Conservation (phyloP, 2,888 invertebrate genomes). For the Coenonympha glycerion region DNA sequence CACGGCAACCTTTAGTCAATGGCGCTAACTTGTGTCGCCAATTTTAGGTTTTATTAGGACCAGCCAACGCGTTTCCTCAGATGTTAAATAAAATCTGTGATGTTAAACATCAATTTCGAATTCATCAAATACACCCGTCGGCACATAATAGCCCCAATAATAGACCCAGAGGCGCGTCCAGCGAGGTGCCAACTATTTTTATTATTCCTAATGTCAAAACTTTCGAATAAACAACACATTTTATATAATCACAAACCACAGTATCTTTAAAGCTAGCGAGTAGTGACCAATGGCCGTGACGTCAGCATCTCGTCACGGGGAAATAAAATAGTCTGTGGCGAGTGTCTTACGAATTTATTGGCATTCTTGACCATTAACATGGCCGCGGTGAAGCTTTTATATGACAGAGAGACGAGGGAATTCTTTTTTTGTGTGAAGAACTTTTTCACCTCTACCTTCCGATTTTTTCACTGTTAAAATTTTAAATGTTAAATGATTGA, state of each 20-base stretch:
- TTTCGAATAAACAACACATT: slow-evolving; percentile 41
- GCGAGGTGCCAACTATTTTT: slow-evolving; percentile 58
- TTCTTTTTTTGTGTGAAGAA: background rate
- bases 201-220: slow-evolving; percentile 45
- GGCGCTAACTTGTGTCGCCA: no score
- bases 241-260: slow-evolving; percentile 30
- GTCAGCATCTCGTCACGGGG: slow-evolving; percentile 18
- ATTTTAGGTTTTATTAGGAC: no score
- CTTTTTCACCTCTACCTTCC: background rate
- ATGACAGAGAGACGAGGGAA: background rate
- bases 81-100: no score
- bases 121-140: background rate
- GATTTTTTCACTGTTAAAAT: no score
- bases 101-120: no score
- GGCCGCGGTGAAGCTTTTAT: slow-evolving; percentile 10
- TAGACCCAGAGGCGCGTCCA: slow-evolving; percentile 20
- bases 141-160: slow-evolving; percentile 15
- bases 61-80: no score
- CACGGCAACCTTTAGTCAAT: no score
- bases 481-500: no score
- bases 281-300: slow-evolving; percentile 14
- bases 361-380: slow-evolving; percentile 1
- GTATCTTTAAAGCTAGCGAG: slow-evolving; percentile 16
- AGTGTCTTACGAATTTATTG: slow-evolving; percentile 7
- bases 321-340: slow-evolving; percentile 7